Evolutionary conservation across 2,113 vertebrate species (phyloP), one percentile per base, ranked within the genome.

Genomic region (Hystrix cristata): DNA sequence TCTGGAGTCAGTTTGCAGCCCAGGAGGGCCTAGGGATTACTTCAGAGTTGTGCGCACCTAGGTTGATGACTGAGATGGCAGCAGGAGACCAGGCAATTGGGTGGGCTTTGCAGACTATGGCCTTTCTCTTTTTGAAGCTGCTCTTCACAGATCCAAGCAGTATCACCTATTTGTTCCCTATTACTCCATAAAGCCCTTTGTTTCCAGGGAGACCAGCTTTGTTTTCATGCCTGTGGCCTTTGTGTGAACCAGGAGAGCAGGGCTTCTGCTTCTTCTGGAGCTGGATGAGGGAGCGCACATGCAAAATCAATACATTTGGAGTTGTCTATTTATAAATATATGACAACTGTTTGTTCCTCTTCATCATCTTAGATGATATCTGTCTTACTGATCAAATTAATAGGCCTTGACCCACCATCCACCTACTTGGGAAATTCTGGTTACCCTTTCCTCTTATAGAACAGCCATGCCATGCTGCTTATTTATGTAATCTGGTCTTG

Each of bases 151-250:
- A 51, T 65, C 57, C 1, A 11, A 84, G 65, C 57, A 76, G 29
- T 9, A 31, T 72, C 27, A 4, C 11, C 18, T 9, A 55, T 65
- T 88, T n/a, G 5, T 34, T 67, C 12, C 12, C 53, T 34, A 9
- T 38, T 62, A 8, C 43, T 27, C 31, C 5, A 0, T 0, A 3
- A 65, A 9, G 5, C n/a, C 43, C n/a, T 43, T 87, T 16, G 10
- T 65, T 86, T 85, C 18, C 29, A 43, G 11, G 80, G 69, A 85
- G 48, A 80, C 43, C 43, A 15, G 71, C 64, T 34, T 14, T 13
- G 25, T 48, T 34, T 69, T 46, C 15, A 0, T 1, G 27, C 12
- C 94, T 55, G n/a, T 7, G 11, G 21, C 3, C n/a, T 76, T 29
- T 19, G 38, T 34, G 67, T 29, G 64, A 69, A 9, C 27, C 53